Conservation (phyloP, 2,113 vertebrate species). For the Delphinus delphis region DNA sequence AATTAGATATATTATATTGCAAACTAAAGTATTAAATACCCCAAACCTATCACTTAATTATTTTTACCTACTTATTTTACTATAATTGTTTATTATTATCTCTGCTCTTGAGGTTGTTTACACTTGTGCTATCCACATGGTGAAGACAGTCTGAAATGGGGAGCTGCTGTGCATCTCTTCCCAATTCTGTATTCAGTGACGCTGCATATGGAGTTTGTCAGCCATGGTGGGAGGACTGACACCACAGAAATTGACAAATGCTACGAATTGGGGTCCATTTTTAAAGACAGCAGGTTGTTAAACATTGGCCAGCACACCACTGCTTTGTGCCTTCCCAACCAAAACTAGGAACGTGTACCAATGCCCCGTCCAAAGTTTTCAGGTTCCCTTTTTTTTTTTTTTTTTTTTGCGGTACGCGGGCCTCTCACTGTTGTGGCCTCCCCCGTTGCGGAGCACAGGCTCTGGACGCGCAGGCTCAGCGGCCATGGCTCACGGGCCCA, state of each 20-base stretch:
- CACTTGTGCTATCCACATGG: not conserved
- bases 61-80: not conserved
- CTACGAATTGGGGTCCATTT: not conserved
- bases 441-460: too few relatives aligned
- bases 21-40: not conserved
- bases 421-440: too few relatives aligned
- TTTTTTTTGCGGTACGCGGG: too few relatives aligned
- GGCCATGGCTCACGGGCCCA: too few relatives aligned
- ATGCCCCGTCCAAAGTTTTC: rapidly evolving
- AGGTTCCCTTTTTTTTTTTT: not conserved
- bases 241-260: not conserved
- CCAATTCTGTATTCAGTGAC: not conserved
- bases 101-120: not conserved
- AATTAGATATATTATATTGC: not conserved
- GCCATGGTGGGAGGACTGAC: not conserved
- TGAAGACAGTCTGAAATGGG: not conserved
- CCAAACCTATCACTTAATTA: not conserved
- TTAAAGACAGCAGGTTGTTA: not conserved
- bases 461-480: too few relatives aligned
- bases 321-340: not conserved
- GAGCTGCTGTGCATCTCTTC: not conserved
- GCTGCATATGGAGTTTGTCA: not conserved
- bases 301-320: not conserved
- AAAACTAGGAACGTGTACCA: not conserved
- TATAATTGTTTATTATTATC: not conserved